Conservation (phyloP, 2,888 invertebrate species). For the Galeruca laticollis region DNA sequence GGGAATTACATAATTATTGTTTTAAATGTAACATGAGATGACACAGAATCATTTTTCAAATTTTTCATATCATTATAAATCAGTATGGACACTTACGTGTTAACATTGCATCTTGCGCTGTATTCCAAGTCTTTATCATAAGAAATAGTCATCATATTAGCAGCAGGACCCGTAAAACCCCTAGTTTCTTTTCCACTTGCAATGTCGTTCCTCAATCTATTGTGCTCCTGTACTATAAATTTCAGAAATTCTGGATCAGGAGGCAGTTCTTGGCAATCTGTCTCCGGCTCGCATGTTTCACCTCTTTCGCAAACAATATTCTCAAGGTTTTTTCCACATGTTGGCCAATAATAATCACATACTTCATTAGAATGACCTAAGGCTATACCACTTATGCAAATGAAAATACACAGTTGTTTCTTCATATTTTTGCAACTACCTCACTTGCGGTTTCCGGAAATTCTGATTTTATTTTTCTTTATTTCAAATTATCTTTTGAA, state of each 20-base stretch:
- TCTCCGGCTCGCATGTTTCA: not conserved
- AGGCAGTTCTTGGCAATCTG: constrained; percentile 16
- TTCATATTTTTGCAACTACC: not conserved
- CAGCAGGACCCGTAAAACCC: constrained; percentile 23
- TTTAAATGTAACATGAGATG: no score
- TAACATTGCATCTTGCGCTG: constrained; percentile 45
- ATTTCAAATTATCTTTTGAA: not conserved
- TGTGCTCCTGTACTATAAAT: constrained; percentile 31
- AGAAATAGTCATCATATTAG: constrained; percentile 40
- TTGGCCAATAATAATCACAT: constrained; percentile 31
- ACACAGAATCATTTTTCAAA: no score
- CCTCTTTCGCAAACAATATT: constrained; percentile 29
- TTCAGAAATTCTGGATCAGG: constrained; percentile 19
- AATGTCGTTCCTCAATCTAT: constrained; percentile 31
- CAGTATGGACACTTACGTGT: constrained; percentile 12
- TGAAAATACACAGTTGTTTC: not conserved
- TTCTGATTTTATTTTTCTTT: not conserved
- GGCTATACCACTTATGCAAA: not conserved
- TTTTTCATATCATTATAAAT: no score
- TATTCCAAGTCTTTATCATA: constrained; percentile 49
- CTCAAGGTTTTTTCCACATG: not conserved
- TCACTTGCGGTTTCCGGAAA: no score
- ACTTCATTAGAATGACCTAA: not conserved
- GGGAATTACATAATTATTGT: no score
- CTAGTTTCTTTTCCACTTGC: constrained; percentile 38